Percentiles rank a stretch among this genome's conserved stretches.
Evolutionary conservation across 1,140 invertebrate genomes (phyloP).

Genomic region (Drosophila melanica): DNA sequence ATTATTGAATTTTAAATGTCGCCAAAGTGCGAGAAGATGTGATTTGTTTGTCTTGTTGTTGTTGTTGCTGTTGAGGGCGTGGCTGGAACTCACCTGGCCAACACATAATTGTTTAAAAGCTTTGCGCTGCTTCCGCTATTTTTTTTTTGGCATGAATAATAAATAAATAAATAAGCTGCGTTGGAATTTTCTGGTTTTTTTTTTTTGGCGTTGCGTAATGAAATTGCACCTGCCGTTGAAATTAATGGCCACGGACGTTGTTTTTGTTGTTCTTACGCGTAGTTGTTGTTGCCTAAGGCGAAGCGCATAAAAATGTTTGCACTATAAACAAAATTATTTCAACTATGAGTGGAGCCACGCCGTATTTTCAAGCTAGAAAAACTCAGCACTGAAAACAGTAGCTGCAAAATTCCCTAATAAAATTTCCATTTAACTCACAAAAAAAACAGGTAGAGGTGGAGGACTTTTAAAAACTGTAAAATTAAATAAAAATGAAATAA

Average conservation of each 20-base stretch:
- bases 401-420: slow-evolving; percentile 43
- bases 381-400: slow-evolving; percentile 26
- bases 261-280: slow-evolving; percentile 12
- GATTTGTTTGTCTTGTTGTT: slow-evolving; percentile 28
- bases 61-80: not conserved
- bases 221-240: slow-evolving; percentile 64
- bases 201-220: slow-evolving; percentile 52
- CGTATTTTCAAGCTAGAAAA: slow-evolving; percentile 17
- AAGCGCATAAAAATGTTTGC: slow-evolving; percentile 54
- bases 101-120: slow-evolving; percentile 69
- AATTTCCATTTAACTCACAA: slow-evolving; percentile 32
- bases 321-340: slow-evolving; percentile 60
- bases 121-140: slow-evolving; percentile 53
- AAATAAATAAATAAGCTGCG: slow-evolving; percentile 50
- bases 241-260: slow-evolving; percentile 58
- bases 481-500: slow-evolving; percentile 31
- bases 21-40: slow-evolving; percentile 34
- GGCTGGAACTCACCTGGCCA: slow-evolving; percentile 45
- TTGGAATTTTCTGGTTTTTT: slow-evolving; percentile 32
- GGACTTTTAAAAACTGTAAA: slow-evolving; percentile 24
- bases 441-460: not conserved
- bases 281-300: slow-evolving; percentile 22
- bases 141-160: slow-evolving; percentile 32
- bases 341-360: slow-evolving; percentile 33
- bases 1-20: slow-evolving; percentile 76